phyloP scores from a whole-genome alignment of 2,888 invertebrate genomes.

The Pyralis farinalis region DNA sequence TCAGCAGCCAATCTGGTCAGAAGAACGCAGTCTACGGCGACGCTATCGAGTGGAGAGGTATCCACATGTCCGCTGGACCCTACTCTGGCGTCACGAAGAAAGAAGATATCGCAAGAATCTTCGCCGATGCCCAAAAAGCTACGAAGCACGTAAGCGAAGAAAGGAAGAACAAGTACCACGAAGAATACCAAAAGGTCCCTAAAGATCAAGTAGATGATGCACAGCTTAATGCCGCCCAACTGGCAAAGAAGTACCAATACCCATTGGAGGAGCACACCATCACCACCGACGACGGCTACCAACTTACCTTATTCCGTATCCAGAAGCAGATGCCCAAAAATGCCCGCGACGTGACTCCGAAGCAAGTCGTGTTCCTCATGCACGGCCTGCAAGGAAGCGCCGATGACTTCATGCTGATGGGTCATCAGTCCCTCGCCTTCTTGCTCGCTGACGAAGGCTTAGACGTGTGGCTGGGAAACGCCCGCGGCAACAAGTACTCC shows the following conservation, averaged over 20 bases:
- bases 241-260: conserved; percentile 56
- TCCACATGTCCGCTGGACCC: conserved; percentile 37
- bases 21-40: conserved; percentile 32
- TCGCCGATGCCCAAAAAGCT: conserved; percentile 48
- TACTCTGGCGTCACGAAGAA: conserved; percentile 33
- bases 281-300: conserved; percentile 66
- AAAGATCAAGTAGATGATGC: conserved; percentile 35
- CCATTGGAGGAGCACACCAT: conserved; percentile 56
- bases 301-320: conserved; percentile 63
- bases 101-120: conserved; percentile 47
- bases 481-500: conserved; percentile 64
- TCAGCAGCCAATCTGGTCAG: conserved; percentile 27
- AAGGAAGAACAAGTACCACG: conserved; percentile 35
- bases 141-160: conserved; percentile 48
- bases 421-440: conserved; percentile 73
- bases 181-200: conserved; percentile 31
- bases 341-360: conserved; percentile 32
- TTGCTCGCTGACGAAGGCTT: conserved; percentile 58
- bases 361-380: conserved; percentile 76
- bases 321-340: conserved; percentile 28
- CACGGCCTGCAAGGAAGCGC: conserved; percentile 86
- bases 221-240: conserved; percentile 46
- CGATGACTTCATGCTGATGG: conserved; percentile 85
- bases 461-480: conserved; percentile 73
- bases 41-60: conserved; percentile 40